Conservation (phyloP, 1,140 invertebrate species). For the Uloborus diversus region DNA sequence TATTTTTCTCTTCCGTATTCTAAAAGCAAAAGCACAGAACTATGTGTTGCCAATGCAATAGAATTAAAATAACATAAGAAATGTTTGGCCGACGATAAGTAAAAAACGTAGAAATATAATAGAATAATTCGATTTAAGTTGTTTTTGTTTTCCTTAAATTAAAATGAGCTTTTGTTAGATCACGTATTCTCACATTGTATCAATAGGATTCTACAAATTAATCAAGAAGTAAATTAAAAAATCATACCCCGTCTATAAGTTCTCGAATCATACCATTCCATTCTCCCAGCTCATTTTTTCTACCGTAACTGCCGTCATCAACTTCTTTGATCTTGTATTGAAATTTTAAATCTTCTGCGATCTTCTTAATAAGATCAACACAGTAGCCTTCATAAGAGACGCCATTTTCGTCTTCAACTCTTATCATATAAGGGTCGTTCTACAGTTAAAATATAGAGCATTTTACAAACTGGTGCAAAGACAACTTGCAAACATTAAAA, state of each 20-base stretch:
- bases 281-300: slow-evolving; percentile 61
- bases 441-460: slow-evolving; percentile 59
- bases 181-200: neutral
- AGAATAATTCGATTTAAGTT: too few relatives aligned
- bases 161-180: too few relatives aligned
- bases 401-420: slow-evolving; percentile 66
- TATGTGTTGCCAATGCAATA: too few relatives aligned
- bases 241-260: slow-evolving; percentile 57
- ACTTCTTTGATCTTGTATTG: slow-evolving; percentile 73
- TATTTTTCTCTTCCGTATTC: too few relatives aligned
- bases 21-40: too few relatives aligned
- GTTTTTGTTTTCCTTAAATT: too few relatives aligned
- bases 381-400: slow-evolving; percentile 85
- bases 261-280: slow-evolving; percentile 67
- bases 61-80: too few relatives aligned
- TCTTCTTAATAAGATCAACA: slow-evolving; percentile 66
- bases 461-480: neutral
- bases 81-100: too few relatives aligned
- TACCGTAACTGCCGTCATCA: slow-evolving; percentile 67
- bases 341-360: slow-evolving; percentile 82
- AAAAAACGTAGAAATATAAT: too few relatives aligned
- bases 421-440: slow-evolving; percentile 61
- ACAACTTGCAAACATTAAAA: neutral
- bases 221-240: neutral
- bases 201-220: neutral